A percentile compares a stretch with the other conserved stretches of the same genome.
Evolutionary conservation across 2,888 invertebrate genomes (phyloP).

Genomic region (Pseudoips prasinana): DNA sequence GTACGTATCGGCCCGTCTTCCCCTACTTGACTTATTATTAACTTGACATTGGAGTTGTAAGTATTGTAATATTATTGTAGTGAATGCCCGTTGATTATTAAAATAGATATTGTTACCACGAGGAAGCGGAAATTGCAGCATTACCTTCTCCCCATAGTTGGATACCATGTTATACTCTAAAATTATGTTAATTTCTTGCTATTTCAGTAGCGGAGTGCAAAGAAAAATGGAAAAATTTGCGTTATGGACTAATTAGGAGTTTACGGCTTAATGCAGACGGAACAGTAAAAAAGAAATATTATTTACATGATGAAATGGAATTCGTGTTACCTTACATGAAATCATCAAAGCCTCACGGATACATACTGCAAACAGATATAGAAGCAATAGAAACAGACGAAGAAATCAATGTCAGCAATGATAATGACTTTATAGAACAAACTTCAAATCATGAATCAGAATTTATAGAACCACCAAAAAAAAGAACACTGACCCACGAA

Average conservation of each 20-base stretch:
- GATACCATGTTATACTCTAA: too few species aligned
- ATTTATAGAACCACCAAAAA: slow-evolving; percentile 14
- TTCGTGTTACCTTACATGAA: slow-evolving; percentile 47
- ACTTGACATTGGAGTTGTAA: too few species aligned
- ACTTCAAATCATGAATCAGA: slow-evolving; percentile 17
- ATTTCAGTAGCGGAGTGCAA: slow-evolving; percentile 48
- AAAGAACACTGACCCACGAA: slow-evolving; percentile 10
- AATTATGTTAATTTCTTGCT: slow-evolving; percentile 1
- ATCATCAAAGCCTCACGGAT: slow-evolving; percentile 22
- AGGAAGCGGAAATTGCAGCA: too few species aligned
- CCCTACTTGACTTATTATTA: too few species aligned
- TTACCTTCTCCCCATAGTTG: too few species aligned
- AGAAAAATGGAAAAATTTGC: slow-evolving; percentile 53
- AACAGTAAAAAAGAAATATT: slow-evolving; percentile 43
- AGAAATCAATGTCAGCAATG: slow-evolving; percentile 23
- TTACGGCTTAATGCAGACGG: slow-evolving; percentile 42
- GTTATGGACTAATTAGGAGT: slow-evolving; percentile 46
- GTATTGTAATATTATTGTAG: too few species aligned
- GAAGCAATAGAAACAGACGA: slow-evolving; percentile 36
- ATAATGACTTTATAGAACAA: slow-evolving; percentile 9
- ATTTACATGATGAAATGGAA: slow-evolving; percentile 48
- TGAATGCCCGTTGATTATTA: too few species aligned
- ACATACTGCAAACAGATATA: slow-evolving; percentile 10
- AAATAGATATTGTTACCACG: too few species aligned
- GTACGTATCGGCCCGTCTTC: too few species aligned